A percentile compares a stretch with the other conserved stretches of the same genome.
Conservation (phyloP, 2,113 vertebrate species). For the Hippocampus comes region DNA sequence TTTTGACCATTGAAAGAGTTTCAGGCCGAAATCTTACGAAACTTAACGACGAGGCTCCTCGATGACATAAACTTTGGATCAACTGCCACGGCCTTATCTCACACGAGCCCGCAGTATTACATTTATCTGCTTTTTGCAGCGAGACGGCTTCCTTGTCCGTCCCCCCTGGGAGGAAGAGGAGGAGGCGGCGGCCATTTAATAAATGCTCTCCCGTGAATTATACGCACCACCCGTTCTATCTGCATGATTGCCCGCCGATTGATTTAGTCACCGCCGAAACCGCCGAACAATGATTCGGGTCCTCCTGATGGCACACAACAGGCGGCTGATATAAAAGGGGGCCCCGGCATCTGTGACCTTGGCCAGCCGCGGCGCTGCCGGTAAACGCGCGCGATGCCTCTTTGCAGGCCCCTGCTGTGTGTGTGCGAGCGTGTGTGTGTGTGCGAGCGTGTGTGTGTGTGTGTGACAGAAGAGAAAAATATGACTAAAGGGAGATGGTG, state of each 20-base stretch:
- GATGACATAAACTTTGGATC: conserved; percentile 33
- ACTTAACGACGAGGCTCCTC: background rate
- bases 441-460: conserved; percentile 6
- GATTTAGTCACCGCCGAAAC: conserved; percentile 40
- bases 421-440: background rate
- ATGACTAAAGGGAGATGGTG: conserved; percentile 17
- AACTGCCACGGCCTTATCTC: conserved; percentile 48
- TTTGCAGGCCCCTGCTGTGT: conserved; percentile 7
- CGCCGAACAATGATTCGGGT: conserved; percentile 46
- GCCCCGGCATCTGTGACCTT: conserved; percentile 48
- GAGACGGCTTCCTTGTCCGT: conserved; percentile 50
- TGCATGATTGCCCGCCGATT: conserved; percentile 44
- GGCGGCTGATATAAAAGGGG: conserved; percentile 17
- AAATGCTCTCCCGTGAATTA: conserved; percentile 19
- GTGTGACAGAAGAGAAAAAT: too few relatives aligned
- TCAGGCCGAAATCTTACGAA: background rate
- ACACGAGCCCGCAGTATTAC: conserved; percentile 26
- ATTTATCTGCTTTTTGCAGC: conserved; percentile 53
- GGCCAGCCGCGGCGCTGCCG: conserved; percentile 31
- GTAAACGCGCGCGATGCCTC: conserved; percentile 41
- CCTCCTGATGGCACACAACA: conserved; percentile 27
- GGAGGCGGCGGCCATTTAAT: conserved; percentile 23
- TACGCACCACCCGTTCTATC: conserved; percentile 51
- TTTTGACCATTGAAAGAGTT: background rate
- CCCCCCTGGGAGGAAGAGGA: conserved; percentile 9